A percentile compares a stretch with the other conserved stretches of the same genome.
Evolutionary conservation across 1,140 invertebrate species (phyloP).

Genomic region (Atta cephalotes): DNA sequence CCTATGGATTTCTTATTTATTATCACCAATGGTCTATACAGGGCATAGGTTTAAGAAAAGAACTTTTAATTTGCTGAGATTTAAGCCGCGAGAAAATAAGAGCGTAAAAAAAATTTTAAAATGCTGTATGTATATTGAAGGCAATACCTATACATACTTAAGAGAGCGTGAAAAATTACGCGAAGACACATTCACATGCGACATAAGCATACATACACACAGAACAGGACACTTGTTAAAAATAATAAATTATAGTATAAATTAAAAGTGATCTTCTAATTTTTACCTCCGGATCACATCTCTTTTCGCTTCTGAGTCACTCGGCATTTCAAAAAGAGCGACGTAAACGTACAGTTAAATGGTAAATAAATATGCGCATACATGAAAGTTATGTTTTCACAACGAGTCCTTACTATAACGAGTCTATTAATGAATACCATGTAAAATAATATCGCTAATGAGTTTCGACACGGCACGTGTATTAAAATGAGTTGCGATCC

Average conservation of each 20-base stretch:
- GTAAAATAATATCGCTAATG: slow-evolving; percentile 29
- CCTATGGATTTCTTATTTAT: slow-evolving; percentile 83
- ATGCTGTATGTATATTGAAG: slow-evolving; percentile 74
- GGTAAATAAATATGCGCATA: background rate
- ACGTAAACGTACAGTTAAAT: background rate
- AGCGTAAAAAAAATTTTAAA: slow-evolving; percentile 64
- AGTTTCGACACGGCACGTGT: slow-evolving; percentile 29
- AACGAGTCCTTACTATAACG: background rate
- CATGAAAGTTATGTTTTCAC: background rate
- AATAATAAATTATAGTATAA: slow-evolving; percentile 84
- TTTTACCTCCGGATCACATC: background rate
- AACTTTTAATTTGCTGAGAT: slow-evolving; percentile 80
- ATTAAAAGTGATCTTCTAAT: slow-evolving; percentile 50
- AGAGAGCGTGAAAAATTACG: slow-evolving; percentile 57
- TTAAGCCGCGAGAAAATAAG: slow-evolving; percentile 66
- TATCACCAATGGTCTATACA: slow-evolving; percentile 85
- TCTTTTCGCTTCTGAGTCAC: background rate
- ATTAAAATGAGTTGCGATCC: background rate
- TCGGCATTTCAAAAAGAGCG: background rate
- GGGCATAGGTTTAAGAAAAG: slow-evolving; percentile 84
- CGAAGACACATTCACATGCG: slow-evolving; percentile 63
- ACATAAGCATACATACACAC: slow-evolving; percentile 70
- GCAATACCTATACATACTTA: slow-evolving; percentile 75
- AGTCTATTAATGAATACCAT: slow-evolving; percentile 23
- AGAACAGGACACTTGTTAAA: slow-evolving; percentile 81